Conservation (phyloP, 2,797 vertebrate genomes). For the Pseudotriccus pelzelni region DNA sequence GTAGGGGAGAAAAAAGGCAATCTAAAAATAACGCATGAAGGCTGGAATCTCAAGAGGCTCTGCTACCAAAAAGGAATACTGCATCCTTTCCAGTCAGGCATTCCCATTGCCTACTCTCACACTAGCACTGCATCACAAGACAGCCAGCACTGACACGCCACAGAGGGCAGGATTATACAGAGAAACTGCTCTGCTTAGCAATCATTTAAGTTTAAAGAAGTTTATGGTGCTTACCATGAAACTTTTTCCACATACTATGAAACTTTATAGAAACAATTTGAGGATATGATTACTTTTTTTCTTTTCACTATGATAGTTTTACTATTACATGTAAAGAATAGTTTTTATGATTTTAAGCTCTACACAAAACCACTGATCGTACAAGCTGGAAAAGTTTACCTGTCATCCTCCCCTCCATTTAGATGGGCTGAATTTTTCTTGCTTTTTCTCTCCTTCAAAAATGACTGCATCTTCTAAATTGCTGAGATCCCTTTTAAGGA, state of each 20-base stretch:
- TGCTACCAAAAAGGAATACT: not conserved
- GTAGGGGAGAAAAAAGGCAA: accelerated
- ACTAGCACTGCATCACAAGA: not conserved
- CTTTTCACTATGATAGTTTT: not conserved
- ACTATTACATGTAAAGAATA: not conserved
- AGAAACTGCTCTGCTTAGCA: not conserved
- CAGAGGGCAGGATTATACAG: not conserved
- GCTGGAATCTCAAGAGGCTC: not conserved
- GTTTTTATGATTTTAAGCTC: not conserved
- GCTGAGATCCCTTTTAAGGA: not conserved
- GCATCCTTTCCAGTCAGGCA: not conserved
- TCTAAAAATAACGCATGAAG: not conserved
- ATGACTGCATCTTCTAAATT: not conserved
- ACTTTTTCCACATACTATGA: not conserved
- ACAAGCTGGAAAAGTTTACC: not conserved
- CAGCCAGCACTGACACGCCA: accelerated
- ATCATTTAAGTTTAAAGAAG: not conserved
- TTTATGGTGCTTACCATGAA: not conserved
- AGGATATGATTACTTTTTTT: not conserved
- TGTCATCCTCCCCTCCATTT: not conserved
- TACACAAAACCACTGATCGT: not conserved
- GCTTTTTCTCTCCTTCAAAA: not conserved
- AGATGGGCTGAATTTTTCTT: not conserved
- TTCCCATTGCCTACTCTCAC: not conserved
- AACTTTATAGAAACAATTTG: not conserved